phyloP scores from a whole-genome alignment of 2,113 vertebrate species.

The Quiscalus mexicanus region DNA sequence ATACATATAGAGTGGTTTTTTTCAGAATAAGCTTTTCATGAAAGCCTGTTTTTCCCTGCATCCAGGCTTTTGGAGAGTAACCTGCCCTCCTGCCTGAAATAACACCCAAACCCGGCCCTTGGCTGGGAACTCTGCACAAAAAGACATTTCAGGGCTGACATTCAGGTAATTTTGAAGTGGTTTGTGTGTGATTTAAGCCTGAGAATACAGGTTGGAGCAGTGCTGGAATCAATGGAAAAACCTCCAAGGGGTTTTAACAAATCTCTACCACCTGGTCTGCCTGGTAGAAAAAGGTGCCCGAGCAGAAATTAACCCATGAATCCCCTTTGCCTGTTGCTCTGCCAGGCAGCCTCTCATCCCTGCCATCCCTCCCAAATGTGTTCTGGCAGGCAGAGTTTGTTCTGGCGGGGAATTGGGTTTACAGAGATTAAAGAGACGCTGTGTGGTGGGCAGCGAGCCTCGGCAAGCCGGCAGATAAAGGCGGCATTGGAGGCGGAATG shows the following conservation, averaged over 20 bases:
- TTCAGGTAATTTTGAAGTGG: not conserved
- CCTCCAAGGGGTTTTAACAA: not conserved
- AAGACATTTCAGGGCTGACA: not conserved
- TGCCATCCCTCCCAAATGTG: not conserved
- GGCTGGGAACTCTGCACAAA: not conserved
- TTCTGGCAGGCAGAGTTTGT: not conserved
- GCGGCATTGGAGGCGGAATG: not conserved
- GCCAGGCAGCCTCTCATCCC: not conserved
- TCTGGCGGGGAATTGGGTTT: not conserved
- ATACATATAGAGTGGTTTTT: not conserved
- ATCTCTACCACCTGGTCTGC: not conserved
- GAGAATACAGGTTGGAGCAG: not conserved
- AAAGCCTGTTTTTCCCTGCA: slow-evolving; percentile 3
- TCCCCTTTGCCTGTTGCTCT: not conserved
- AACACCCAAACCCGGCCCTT: not conserved
- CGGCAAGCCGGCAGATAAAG: not conserved
- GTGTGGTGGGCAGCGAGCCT: not conserved
- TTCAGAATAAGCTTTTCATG: slow-evolving; percentile 24
- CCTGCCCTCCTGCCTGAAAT: not conserved
- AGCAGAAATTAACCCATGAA: not conserved
- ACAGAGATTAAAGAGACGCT: not conserved
- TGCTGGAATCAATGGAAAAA: not conserved
- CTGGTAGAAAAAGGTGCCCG: not conserved
- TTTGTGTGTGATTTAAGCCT: not conserved
- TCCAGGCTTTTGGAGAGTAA: not conserved